Percentiles rank a stretch among this genome's conserved stretches.
Conservation (phyloP, 2,888 invertebrate genomes). For the Punctoribates punctum region DNA sequence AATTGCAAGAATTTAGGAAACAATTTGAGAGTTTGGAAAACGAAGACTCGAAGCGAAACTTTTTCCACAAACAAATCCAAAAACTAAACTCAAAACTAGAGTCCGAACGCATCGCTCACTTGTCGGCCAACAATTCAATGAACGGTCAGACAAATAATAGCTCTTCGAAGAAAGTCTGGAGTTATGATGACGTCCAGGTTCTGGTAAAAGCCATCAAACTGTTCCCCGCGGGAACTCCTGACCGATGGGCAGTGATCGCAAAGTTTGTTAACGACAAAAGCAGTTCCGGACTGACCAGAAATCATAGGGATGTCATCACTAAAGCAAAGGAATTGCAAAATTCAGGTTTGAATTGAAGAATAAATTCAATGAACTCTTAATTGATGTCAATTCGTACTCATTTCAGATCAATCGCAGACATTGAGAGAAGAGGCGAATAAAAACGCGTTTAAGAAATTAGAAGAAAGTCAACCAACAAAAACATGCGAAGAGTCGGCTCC, state of each 20-base stretch:
- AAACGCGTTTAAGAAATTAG: conserved; percentile 73
- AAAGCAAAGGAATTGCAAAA: conserved; percentile 94
- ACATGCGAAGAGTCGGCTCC: conserved; percentile 65
- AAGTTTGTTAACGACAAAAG: conserved; percentile 85
- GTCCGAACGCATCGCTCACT: conserved; percentile 62
- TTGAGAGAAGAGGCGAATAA: conserved; percentile 84
- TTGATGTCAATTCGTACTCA: not conserved
- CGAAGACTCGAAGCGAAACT: conserved; percentile 17
- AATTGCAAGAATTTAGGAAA: conserved; percentile 47
- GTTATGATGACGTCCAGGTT: conserved; percentile 75
- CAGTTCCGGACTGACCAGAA: conserved; percentile 61
- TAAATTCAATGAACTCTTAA: not conserved
- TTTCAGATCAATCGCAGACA: conserved; percentile 29
- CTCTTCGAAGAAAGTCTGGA: conserved; percentile 64
- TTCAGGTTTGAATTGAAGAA: conserved; percentile 53
- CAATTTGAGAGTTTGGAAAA: conserved; percentile 51
- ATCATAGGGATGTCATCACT: conserved; percentile 85
- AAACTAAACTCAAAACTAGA: conserved; percentile 72
- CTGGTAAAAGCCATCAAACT: conserved; percentile 95
- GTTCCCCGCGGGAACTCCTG: conserved; percentile 86
- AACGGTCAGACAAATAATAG: conserved; percentile 45
- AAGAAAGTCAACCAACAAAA: conserved; percentile 5
- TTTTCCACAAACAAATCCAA: conserved; percentile 58
- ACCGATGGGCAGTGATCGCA: conserved; percentile 67
- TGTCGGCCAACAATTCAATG: not conserved